Percentiles rank a stretch among this genome's conserved stretches.
These are phyloP conservation scores for Pteromalus puparum DNA, from an alignment of 1,140 invertebrate species.

Conservation along the genomic window DNA sequence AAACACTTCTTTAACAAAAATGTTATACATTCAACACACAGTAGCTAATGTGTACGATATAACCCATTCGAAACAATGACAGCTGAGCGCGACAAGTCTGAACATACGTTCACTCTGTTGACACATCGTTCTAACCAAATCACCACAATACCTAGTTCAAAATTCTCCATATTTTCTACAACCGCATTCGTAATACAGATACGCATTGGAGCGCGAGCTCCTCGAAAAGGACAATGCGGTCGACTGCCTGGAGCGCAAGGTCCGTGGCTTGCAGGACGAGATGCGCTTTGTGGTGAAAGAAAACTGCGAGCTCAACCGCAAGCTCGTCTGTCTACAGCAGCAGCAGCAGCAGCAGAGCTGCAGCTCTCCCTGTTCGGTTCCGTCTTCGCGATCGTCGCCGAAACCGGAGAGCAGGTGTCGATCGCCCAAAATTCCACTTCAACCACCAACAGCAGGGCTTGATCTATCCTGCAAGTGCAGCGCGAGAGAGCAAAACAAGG, in stretches of 20 bases:
- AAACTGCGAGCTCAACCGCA: conserved; percentile 63
- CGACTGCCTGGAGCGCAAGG: conserved; percentile 72
- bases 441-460: not conserved
- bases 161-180: not conserved
- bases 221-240: conserved; percentile 72
- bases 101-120: no score
- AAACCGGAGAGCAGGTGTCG: not conserved
- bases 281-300: conserved; percentile 68
- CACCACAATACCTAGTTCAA: not conserved
- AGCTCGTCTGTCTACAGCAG: conserved; percentile 59
- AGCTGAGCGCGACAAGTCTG: no score
- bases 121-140: not conserved
- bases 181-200: conserved; percentile 25
- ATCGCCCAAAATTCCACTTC: not conserved
- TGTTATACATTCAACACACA: no score
- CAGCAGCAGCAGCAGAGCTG: conserved; percentile 44
- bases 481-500: not conserved
- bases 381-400: conserved; percentile 2
- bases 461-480: conserved; percentile 56
- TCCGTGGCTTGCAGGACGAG: conserved; percentile 73
- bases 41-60: no score
- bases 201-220: conserved; percentile 71
- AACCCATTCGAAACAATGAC: no score
- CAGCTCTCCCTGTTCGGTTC: conserved; percentile 6
- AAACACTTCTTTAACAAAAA: no score